Evolutionary conservation across 2,113 vertebrate species (phyloP).

Genomic region (Pseudopipra pipra): DNA sequence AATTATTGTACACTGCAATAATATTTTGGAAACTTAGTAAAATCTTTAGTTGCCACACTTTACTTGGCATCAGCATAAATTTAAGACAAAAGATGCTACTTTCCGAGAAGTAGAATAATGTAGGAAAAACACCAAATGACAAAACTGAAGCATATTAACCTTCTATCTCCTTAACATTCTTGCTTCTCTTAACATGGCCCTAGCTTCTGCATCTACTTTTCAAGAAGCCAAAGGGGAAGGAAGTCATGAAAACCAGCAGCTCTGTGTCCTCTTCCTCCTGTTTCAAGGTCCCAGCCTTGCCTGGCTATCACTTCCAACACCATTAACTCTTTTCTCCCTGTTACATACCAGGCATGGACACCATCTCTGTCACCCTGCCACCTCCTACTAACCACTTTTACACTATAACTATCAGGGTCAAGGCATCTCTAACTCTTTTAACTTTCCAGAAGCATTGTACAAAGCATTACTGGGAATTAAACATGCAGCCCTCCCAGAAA

Average conservation of each 20-base stretch:
- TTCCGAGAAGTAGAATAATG: not conserved
- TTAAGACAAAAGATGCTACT: not conserved
- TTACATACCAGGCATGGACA: accelerated
- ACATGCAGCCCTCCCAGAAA: not conserved
- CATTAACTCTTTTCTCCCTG: not conserved
- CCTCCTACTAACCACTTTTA: not conserved
- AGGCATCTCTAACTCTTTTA: not conserved
- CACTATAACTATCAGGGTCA: not conserved
- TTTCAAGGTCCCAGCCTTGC: not conserved
- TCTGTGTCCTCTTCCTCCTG: not conserved
- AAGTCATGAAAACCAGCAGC: not conserved
- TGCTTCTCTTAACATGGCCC: not conserved
- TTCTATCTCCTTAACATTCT: not conserved
- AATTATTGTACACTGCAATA: not conserved
- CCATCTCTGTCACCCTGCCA: not conserved
- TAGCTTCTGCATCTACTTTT: not conserved
- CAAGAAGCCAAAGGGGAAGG: not conserved
- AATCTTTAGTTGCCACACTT: not conserved
- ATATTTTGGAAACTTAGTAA: not conserved
- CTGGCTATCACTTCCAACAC: not conserved
- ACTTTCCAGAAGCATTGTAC: not conserved
- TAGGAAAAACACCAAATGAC: not conserved
- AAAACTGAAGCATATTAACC: not conserved
- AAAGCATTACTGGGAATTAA: not conserved
- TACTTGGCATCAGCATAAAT: not conserved